These are phyloP conservation scores for Apoda limacodes DNA, from an alignment of 2,888 invertebrate species.

Conservation along the genomic window DNA sequence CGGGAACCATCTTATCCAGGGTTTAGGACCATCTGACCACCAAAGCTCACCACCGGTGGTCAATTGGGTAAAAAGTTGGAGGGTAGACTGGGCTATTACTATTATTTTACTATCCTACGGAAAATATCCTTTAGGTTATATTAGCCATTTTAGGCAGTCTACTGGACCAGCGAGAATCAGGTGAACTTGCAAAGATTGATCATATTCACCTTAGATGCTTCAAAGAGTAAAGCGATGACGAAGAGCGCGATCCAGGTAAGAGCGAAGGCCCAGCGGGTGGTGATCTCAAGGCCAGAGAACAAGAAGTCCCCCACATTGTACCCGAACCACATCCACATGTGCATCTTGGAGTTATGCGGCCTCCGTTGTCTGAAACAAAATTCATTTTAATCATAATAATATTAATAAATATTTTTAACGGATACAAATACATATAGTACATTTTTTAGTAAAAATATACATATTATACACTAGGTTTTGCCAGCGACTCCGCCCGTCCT, in stretches of 20 bases:
- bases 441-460: too few species aligned
- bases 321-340: slow-evolving; percentile 77
- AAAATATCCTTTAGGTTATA: not conserved
- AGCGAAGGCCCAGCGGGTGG: slow-evolving; percentile 61
- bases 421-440: too few species aligned
- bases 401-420: too few species aligned
- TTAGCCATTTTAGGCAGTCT: not conserved
- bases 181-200: not conserved
- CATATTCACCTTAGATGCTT: slow-evolving; percentile 62
- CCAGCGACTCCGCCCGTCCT: too few species aligned
- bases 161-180: not conserved
- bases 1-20: too few species aligned
- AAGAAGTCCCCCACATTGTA: slow-evolving; percentile 72
- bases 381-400: too few species aligned
- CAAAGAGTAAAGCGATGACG: slow-evolving; percentile 72
- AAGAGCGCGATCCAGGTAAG: slow-evolving; percentile 71
- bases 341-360: slow-evolving; percentile 50
- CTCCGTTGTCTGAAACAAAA: not conserved
- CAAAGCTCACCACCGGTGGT: too few species aligned
- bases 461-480: too few species aligned
- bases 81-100: too few species aligned
- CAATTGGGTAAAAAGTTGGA: too few species aligned
- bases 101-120: too few species aligned
- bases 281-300: slow-evolving; percentile 71
- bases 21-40: too few species aligned